Evolutionary conservation across 2,113 vertebrate genomes (phyloP).

Genomic region (Zingel zingel): DNA sequence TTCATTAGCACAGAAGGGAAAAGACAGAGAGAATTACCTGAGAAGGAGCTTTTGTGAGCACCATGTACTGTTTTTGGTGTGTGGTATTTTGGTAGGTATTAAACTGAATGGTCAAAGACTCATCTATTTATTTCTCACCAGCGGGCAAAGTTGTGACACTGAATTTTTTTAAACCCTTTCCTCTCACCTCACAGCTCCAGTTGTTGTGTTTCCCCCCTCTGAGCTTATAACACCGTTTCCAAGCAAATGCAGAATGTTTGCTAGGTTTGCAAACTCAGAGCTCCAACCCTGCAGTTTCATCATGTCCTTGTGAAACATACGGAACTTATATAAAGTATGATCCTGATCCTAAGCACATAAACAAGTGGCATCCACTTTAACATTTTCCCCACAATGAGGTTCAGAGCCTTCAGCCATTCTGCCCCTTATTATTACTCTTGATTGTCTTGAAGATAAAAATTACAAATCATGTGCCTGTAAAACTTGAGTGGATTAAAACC

Average conservation of each 20-base stretch:
- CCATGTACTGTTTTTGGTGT: background rate
- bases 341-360: background rate
- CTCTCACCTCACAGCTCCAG: background rate
- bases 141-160: background rate
- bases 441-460: too few relatives aligned
- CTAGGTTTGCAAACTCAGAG: slow-evolving; percentile 41
- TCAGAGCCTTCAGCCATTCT: too few relatives aligned
- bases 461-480: too few relatives aligned
- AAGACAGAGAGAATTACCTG: background rate
- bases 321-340: background rate
- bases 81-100: background rate
- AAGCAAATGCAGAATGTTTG: slow-evolving; percentile 30
- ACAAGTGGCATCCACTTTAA: too few relatives aligned
- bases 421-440: too few relatives aligned
- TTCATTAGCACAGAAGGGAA: background rate
- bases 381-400: too few relatives aligned
- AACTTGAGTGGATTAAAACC: too few relatives aligned
- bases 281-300: slow-evolving; percentile 25
- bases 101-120: background rate
- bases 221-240: slow-evolving; percentile 41
- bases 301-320: slow-evolving; percentile 29
- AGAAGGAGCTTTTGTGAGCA: background rate
- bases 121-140: background rate
- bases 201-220: slow-evolving; percentile 17
- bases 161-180: background rate